Conservation (phyloP, 2,888 invertebrate genomes). For the Abscondita cerata region DNA sequence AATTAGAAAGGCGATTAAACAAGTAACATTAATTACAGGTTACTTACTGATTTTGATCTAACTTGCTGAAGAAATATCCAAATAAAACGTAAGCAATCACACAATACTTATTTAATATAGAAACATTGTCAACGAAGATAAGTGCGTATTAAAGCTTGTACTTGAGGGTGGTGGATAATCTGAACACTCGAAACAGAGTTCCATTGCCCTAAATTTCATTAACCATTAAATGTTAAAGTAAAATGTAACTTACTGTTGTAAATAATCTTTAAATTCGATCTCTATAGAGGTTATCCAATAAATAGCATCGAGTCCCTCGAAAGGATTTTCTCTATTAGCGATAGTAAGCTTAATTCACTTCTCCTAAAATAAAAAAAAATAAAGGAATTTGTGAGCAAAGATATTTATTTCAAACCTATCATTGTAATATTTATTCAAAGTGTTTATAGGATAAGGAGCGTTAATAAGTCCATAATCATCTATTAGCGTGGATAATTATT, state of each 20-base stretch:
- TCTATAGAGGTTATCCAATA: slow-evolving; percentile 73
- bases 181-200: slow-evolving; percentile 69
- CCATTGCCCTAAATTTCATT: slow-evolving; percentile 64
- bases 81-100: slow-evolving; percentile 80
- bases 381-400: slow-evolving; percentile 1
- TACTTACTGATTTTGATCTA: slow-evolving; percentile 62
- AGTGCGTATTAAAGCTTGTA: slow-evolving; percentile 78
- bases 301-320: slow-evolving; percentile 64
- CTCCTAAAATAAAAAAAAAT: slow-evolving; percentile 57
- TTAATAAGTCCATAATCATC: slow-evolving; percentile 53
- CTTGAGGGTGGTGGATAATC: slow-evolving; percentile 84
- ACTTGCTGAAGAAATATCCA: slow-evolving; percentile 79
- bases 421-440: slow-evolving; percentile 59
- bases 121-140: slow-evolving; percentile 73
- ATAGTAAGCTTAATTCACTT: slow-evolving; percentile 55
- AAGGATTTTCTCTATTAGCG: slow-evolving; percentile 42
- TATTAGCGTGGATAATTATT: slow-evolving; percentile 56
- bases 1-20: slow-evolving; percentile 25
- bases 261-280: slow-evolving; percentile 64
- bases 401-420: slow-evolving; percentile 32
- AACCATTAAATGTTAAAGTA: no score
- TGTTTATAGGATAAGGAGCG: slow-evolving; percentile 66
- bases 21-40: not conserved
- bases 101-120: slow-evolving; percentile 76
- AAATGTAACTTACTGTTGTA: slow-evolving; percentile 59